Base-by-base conservation (phyloP, 2,797 vertebrate species). In the Sebastes paucispinis region DNA sequence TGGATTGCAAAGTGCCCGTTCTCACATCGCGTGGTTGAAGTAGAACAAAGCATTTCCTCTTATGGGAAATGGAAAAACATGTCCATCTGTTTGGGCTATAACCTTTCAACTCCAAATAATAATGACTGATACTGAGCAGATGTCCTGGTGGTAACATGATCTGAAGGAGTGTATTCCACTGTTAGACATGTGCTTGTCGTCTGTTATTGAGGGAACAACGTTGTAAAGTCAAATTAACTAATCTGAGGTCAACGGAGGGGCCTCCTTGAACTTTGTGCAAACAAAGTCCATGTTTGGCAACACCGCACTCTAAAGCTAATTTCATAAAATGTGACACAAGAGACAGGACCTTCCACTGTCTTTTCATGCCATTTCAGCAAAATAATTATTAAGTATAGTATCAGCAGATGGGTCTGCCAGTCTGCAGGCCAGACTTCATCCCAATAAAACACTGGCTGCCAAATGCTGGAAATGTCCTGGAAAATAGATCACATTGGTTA, bases 101-200 rank as follows among this genome's bases (percentile, higher is more conserved):
- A 32, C 54, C 43, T 63, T 73, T 80, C 50, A 52, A 47, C 7
- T 66, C 58, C 9, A 77, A 77, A 79, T 58, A 67, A 84, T 69
- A 73, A 80, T 20, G 31, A 58, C 32, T 32, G 34, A 86, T 73
- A 76, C 18, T 3, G 29, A 80, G 64, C 81, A 91, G 88, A 89
- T 89, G 81, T 83, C 72, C 64, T 43, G 1, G 4, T 11, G 25
- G 69, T 68, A 70, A 82, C 68, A 13, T 66, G 64, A 78, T 34
- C 22, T 22, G 7, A 73, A 63, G 69, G 59, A 39, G 20, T 14
- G 25, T 64, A 67, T 77, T 55, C 36, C 22, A 54, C 66, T 5
- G 27, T 69, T 74, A 39, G n/a, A 64, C 22, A 25, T 20, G 47
- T 10, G 4, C n/a, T 22, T 29, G 57, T 52, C 24, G 32, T 18